Evolutionary conservation across 2,888 invertebrate species (phyloP).

Genomic region (Pyrocoelia pectoralis): DNA sequence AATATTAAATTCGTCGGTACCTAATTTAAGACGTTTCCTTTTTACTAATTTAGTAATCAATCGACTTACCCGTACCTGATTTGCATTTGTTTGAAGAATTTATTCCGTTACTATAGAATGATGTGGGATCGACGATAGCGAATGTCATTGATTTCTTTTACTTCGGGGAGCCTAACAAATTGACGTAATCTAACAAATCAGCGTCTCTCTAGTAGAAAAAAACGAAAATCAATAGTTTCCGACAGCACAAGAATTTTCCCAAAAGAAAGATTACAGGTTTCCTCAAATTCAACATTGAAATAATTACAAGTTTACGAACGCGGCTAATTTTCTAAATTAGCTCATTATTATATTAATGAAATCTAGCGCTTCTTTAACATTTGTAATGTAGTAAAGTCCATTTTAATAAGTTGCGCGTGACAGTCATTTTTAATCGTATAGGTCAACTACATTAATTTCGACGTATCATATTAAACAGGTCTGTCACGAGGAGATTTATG

Average conservation of each 20-base stretch:
- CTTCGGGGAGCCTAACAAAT: conserved; percentile 21
- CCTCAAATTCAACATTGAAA: not conserved
- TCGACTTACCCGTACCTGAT: not conserved
- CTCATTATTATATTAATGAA: not conserved
- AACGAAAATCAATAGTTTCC: conserved; percentile 7
- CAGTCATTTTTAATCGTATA: not conserved
- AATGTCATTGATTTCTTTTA: conserved; percentile 4
- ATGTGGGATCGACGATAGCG: not conserved
- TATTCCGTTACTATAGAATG: not conserved
- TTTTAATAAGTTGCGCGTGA: not conserved
- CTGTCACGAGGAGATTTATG: too few species aligned
- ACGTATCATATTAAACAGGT: too few species aligned
- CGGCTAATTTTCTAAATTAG: too few species aligned
- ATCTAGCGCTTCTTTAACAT: not conserved
- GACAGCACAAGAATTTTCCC: not conserved
- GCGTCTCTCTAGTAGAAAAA: conserved; percentile 19
- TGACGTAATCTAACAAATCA: conserved; percentile 25
- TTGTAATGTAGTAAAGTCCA: not conserved
- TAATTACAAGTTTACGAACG: not conserved
- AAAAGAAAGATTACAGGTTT: not conserved
- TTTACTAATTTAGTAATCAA: too few species aligned
- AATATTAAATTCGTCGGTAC: too few species aligned
- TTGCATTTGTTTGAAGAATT: not conserved
- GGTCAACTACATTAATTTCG: not conserved
- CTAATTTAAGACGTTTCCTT: too few species aligned